These are phyloP conservation scores for Halictus quadricinctus DNA, from an alignment of 2,888 invertebrate genomes.

Conservation along the genomic window DNA sequence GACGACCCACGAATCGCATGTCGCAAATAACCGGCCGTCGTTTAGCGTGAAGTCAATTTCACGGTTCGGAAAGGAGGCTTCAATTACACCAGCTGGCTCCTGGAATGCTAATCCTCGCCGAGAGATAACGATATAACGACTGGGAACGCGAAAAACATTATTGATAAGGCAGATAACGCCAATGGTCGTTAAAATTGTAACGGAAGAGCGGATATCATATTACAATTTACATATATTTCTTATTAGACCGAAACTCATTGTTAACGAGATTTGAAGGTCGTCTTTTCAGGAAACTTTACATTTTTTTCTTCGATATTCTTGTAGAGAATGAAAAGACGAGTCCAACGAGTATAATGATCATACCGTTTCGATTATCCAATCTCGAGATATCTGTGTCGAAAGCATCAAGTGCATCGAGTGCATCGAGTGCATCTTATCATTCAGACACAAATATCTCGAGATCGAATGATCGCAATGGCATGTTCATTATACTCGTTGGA, in stretches of 20 bases:
- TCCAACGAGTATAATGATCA: not conserved
- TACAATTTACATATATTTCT: no score
- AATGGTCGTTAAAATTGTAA: not conserved
- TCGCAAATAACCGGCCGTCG: conserved; percentile 28
- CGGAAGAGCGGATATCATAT: no score
- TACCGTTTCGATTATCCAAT: not conserved
- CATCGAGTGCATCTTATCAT: not conserved
- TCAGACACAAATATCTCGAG: not conserved
- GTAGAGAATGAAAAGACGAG: not conserved
- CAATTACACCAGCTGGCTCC: conserved; percentile 26
- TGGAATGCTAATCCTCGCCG: conserved; percentile 23
- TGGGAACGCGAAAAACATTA: conserved; percentile 8
- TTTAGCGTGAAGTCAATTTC: conserved; percentile 53
- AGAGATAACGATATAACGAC: conserved; percentile 27
- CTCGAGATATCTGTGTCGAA: not conserved
- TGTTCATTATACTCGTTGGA: not conserved
- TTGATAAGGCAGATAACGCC: not conserved
- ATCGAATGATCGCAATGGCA: not conserved
- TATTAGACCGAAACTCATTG: no score
- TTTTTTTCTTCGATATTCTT: not conserved
- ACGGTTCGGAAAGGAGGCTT: conserved; percentile 47
- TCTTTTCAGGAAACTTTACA: no score
- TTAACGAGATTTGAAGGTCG: no score
- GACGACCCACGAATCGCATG: not conserved
- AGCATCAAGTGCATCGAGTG: not conserved